Percentiles rank a stretch among this genome's conserved stretches.
phyloP scores from a whole-genome alignment of 2,113 vertebrate species.

The Limnothrissa miodon region DNA sequence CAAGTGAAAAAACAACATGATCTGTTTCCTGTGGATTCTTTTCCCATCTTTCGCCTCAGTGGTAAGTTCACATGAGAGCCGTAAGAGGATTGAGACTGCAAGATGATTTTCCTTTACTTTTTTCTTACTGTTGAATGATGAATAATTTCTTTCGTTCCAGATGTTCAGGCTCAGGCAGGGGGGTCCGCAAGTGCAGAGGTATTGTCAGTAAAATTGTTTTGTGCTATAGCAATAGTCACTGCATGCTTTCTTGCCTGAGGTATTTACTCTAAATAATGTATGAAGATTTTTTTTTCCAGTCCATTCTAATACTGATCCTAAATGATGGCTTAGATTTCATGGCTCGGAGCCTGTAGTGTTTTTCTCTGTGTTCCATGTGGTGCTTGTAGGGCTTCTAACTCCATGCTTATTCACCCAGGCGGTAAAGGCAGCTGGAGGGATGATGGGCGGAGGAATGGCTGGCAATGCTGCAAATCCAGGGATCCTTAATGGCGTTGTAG shows the following conservation, averaged over 20 bases:
- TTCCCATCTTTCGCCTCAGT: neutral
- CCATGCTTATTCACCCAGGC: slow-evolving; percentile 11
- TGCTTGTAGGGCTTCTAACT: neutral
- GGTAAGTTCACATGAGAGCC: neutral
- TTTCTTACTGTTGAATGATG: neutral
- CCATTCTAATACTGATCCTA: neutral
- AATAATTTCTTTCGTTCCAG: slow-evolving; percentile 4
- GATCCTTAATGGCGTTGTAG: slow-evolving; percentile 49
- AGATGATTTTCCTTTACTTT: neutral
- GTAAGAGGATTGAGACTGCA: neutral
- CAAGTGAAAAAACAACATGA: neutral
- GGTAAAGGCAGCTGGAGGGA: slow-evolving; percentile 42
- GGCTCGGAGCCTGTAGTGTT: too few species aligned
- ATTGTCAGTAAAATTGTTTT: neutral
- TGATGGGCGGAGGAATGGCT: slow-evolving; percentile 42
- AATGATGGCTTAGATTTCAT: slow-evolving; percentile 2
- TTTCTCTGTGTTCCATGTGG: too few species aligned
- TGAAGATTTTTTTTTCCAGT: neutral
- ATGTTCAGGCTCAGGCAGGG: slow-evolving; percentile 40
- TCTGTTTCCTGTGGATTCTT: slow-evolving; percentile 1
- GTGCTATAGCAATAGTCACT: neutral
- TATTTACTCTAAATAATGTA: neutral
- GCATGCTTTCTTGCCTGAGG: neutral
- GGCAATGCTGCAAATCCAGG: slow-evolving; percentile 54
- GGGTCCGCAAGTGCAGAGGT: slow-evolving; percentile 65